Evolutionary conservation across 2,113 vertebrate genomes (phyloP).

Genomic region (Lota lota): DNA sequence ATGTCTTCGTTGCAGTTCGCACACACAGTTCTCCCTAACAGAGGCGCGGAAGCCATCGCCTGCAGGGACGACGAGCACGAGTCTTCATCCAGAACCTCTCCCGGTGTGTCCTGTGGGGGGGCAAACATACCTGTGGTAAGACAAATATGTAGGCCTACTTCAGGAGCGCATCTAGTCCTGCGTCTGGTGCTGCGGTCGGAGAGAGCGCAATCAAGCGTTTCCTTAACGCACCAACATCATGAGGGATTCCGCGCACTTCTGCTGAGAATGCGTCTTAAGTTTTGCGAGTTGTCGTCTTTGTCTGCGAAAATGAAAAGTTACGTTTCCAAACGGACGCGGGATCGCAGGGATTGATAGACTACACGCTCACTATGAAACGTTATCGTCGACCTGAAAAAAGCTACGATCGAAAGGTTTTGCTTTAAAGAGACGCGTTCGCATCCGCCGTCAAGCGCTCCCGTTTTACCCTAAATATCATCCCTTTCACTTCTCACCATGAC

Average conservation of each 20-base stretch:
- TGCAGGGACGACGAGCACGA: constrained; percentile 81
- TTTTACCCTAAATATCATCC: constrained; percentile 73
- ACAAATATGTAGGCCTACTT: too few species aligned
- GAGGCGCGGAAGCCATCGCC: constrained; percentile 83
- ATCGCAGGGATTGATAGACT: too few species aligned
- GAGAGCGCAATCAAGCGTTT: too few species aligned
- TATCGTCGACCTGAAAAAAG: constrained; percentile 13
- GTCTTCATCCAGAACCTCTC: constrained; percentile 80
- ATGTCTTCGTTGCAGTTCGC: constrained; percentile 90
- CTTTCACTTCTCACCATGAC: constrained; percentile 72
- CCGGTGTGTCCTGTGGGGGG: constrained; percentile 75
- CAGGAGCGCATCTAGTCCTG: too few species aligned
- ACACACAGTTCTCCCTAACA: constrained; percentile 81
- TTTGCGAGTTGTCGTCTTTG: too few species aligned
- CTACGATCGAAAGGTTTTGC: constrained; percentile 24
- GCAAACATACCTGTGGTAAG: constrained; percentile 19
- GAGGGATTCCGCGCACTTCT: too few species aligned
- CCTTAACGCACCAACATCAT: too few species aligned
- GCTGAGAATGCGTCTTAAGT: too few species aligned
- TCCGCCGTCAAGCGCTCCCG: constrained; percentile 61
- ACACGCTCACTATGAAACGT: too few species aligned
- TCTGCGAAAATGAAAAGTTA: too few species aligned
- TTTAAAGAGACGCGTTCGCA: constrained; percentile 27
- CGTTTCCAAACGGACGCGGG: too few species aligned
- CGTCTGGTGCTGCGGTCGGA: too few species aligned